These are phyloP conservation scores for human (Homo sapiens) DNA, from an alignment of 2,113 vertebrate genomes.

Conservation along the genomic window DNA sequence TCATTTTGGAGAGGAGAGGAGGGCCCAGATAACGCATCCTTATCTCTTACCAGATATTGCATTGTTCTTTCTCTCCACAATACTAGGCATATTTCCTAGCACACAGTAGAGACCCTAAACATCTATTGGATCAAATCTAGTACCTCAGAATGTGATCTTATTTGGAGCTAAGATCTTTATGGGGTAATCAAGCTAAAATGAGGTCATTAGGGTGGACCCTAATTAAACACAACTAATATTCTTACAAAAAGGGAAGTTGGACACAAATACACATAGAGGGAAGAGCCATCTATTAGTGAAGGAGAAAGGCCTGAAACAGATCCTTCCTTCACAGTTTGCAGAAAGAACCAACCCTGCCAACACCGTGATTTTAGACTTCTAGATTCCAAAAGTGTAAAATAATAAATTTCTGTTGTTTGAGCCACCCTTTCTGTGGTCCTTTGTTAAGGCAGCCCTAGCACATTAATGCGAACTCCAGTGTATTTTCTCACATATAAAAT, in stretches of 20 bases:
- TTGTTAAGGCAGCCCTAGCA: not conserved
- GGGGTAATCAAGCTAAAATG: not conserved
- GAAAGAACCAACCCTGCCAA: not conserved
- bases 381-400: not conserved
- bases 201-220: not conserved
- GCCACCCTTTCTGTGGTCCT: rapidly evolving
- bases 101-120: not conserved
- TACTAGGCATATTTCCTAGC: not conserved
- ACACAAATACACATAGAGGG: not conserved
- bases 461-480: not conserved
- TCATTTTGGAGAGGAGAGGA: not conserved
- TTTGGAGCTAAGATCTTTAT: not conserved
- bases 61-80: not conserved
- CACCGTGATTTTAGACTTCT: not conserved
- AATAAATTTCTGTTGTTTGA: not conserved
- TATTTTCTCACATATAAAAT: not conserved
- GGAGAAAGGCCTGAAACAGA: not conserved
- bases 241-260: not conserved
- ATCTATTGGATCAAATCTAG: not conserved
- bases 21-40: not conserved
- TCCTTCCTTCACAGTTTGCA: not conserved
- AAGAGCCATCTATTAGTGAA: not conserved
- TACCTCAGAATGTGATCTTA: not conserved
- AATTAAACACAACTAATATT: not conserved
- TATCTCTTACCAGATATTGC: not conserved